These are phyloP conservation scores for Tachysurus fulvidraco DNA, from an alignment of 2,113 vertebrate species.

Conservation along the genomic window DNA sequence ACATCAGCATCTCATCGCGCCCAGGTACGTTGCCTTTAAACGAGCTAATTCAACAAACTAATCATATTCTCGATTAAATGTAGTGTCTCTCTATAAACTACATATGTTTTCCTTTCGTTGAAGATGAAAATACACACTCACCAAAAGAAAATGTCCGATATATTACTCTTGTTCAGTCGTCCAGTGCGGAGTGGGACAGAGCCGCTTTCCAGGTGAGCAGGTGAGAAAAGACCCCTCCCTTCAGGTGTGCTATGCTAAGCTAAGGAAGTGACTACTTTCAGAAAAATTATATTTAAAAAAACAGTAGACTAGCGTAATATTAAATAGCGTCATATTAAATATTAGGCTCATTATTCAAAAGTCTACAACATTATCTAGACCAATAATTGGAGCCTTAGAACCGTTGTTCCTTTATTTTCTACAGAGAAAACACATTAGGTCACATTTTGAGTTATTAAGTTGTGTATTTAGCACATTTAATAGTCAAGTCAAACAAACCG, in stretches of 20 bases:
- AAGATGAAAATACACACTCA: background rate
- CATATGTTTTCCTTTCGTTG: background rate
- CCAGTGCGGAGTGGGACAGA: constrained; percentile 20
- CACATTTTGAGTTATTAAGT: background rate
- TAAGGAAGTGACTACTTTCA: constrained; percentile 27
- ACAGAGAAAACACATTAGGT: background rate
- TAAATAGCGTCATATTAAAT: background rate
- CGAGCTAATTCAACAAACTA: background rate
- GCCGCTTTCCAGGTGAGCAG: constrained; percentile 39
- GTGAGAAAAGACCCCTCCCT: constrained; percentile 24
- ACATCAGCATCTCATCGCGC: background rate
- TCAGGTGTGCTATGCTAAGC: background rate
- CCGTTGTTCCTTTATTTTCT: background rate
- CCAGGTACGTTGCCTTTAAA: background rate
- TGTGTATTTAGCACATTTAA: too few relatives aligned
- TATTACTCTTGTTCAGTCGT: background rate
- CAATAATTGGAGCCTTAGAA: background rate
- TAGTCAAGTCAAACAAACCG: too few relatives aligned
- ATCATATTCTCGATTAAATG: background rate
- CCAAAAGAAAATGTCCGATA: constrained; percentile 8
- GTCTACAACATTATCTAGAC: background rate
- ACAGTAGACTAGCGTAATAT: background rate
- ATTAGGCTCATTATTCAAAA: background rate
- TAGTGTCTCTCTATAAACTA: background rate
- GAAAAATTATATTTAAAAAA: background rate